Evolutionary conservation across 2,113 vertebrate species (phyloP).

Genomic region (Salvator merianae): DNA sequence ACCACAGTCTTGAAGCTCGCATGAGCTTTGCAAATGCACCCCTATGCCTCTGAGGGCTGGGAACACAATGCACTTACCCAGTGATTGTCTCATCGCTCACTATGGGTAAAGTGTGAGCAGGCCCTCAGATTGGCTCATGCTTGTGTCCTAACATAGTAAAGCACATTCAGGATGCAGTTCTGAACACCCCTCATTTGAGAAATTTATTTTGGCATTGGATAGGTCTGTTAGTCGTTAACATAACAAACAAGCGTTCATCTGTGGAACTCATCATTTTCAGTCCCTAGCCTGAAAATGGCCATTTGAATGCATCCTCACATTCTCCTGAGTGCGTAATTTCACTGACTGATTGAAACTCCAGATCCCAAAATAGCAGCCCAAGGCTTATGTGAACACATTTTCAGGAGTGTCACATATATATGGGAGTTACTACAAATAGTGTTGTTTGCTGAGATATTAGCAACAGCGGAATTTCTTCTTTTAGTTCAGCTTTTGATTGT

Average conservation of each 20-base stretch:
- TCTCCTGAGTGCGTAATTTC: neutral
- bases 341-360: neutral
- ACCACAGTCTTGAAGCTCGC: too few species aligned
- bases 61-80: too few species aligned
- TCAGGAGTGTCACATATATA: neutral
- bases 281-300: too few species aligned
- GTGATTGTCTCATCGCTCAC: too few species aligned
- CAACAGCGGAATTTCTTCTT: neutral
- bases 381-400: neutral
- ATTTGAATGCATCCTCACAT: neutral
- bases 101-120: too few species aligned
- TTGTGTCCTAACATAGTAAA: neutral
- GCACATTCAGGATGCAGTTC: neutral
- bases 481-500: neutral
- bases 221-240: neutral
- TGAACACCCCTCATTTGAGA: too few species aligned
- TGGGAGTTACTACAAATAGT: neutral
- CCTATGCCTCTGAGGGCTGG: too few species aligned
- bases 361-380: neutral
- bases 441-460: neutral
- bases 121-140: too few species aligned
- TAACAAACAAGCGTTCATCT: neutral
- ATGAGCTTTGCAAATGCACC: too few species aligned
- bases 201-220: neutral
- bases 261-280: neutral